These are phyloP conservation scores for Drosophila arawakana DNA, from an alignment of 1,140 invertebrate species.

Conservation along the genomic window DNA sequence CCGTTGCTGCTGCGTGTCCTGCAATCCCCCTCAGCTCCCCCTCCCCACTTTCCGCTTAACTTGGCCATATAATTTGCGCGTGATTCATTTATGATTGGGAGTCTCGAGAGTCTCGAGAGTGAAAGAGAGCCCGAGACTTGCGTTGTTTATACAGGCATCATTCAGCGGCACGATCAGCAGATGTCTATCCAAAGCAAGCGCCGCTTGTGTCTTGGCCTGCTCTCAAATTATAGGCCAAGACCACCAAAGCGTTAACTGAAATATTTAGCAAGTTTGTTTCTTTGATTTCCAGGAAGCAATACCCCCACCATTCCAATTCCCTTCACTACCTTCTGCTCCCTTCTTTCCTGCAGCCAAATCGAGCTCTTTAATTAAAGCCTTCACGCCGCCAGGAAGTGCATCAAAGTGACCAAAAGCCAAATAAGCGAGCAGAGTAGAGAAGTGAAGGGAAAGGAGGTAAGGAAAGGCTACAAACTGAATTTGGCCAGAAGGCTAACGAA, in stretches of 20 bases:
- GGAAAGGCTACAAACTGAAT: conserved; percentile 6
- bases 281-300: conserved; percentile 80
- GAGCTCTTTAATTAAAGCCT: conserved; percentile 75
- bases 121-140: conserved; percentile 26
- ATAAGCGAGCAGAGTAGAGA: conserved; percentile 15
- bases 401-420: conserved; percentile 45
- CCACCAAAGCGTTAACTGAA: conserved; percentile 83
- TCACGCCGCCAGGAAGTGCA: conserved; percentile 60
- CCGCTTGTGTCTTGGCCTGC: conserved; percentile 35
- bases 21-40: conserved; percentile 12
- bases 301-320: conserved; percentile 12
- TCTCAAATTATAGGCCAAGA: conserved; percentile 79
- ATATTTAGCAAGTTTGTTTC: conserved; percentile 83
- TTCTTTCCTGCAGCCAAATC: conserved; percentile 55
- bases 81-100: conserved; percentile 82
- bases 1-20: conserved; percentile 61
- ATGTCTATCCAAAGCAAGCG: conserved; percentile 39
- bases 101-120: not conserved
- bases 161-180: conserved; percentile 48
- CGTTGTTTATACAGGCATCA: conserved; percentile 71
- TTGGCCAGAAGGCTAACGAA: conserved; percentile 38
- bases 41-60: conserved; percentile 6
- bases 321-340: too few species aligned
- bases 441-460: not conserved
- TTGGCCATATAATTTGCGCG: conserved; percentile 79